Percentiles rank a stretch among this genome's conserved stretches.
Evolutionary conservation across 1,140 invertebrate species (phyloP).

Genomic region (Anthonomus grandis): DNA sequence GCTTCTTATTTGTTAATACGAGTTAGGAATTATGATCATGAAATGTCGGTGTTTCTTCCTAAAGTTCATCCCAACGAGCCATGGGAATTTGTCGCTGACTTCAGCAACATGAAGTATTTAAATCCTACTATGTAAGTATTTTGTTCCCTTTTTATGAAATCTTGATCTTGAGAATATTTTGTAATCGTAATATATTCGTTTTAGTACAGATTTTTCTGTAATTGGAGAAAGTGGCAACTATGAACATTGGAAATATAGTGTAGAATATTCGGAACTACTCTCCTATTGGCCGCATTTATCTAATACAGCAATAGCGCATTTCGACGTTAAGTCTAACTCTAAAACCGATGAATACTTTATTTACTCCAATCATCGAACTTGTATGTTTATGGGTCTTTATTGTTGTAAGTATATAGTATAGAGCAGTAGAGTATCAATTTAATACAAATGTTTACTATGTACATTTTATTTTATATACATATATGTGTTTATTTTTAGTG

Average conservation of each 20-base stretch:
- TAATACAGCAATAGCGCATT: constrained; percentile 58
- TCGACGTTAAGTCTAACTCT: constrained; percentile 53
- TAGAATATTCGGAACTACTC: constrained; percentile 62
- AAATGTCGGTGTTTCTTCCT: constrained; percentile 28
- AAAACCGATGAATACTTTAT: constrained; percentile 53
- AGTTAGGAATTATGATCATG: constrained; percentile 35
- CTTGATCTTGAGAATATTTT: not conserved
- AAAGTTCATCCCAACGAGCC: constrained; percentile 58
- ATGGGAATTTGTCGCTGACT: constrained; percentile 72
- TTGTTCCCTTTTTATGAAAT: no score
- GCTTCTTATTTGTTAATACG: constrained; percentile 33
- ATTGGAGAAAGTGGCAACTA: constrained; percentile 62
- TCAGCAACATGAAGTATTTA: constrained; percentile 66
- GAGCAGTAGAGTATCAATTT: not conserved
- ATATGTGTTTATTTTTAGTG: constrained; percentile 51
- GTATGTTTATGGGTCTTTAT: constrained; percentile 55
- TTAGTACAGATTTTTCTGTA: constrained; percentile 60
- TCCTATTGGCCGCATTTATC: constrained; percentile 61
- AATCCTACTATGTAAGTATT: constrained; percentile 69
- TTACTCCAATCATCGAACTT: constrained; percentile 61
- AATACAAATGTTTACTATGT: not conserved
- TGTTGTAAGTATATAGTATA: constrained; percentile 57
- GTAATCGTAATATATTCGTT: constrained; percentile 24
- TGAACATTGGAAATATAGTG: constrained; percentile 67
- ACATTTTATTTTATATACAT: not conserved